Evolutionary conservation across 1,140 invertebrate species (phyloP), one percentile per base, ranked within the genome.

Genomic region (Atopsyche davidsoni): DNA sequence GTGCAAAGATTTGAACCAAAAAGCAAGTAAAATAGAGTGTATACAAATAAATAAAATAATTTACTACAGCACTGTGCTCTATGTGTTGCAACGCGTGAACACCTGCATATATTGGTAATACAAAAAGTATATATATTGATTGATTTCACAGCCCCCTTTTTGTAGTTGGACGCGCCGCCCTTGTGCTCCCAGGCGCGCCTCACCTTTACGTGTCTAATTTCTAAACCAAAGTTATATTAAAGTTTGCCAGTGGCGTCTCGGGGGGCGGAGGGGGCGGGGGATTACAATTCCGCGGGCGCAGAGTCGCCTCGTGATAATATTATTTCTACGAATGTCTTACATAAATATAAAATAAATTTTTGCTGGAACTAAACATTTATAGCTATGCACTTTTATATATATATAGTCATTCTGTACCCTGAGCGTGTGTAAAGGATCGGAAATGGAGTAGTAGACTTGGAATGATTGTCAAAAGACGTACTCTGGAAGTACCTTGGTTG

Each of bases 141-240:
- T 7, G n/a, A 7, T 7, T 28, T 28, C 6, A 7, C n/a, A 7
- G 24, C n/a, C 24, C 6, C n/a, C 6, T 7, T 7, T 7, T n/a
- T 28, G 24, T 28, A 7, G 22, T 46, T 11, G 16, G 13, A 23
- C 35, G 21, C 21, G 10, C 43, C 43, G 25, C 42, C 51, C 39
- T 48, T 58, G 56, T 7, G 35, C 39, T 54, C 44, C 31, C 24
- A 54, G 48, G 48, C 43, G 35, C 56, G 56, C 56, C 47, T 58
- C 56, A 58, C 56, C 56, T 58, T 58, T 58, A 58, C 56, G 56
- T 58, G 56, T 58, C 56, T 58, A 53, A 58, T 58, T 58, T 58
- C 56, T 53, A 54, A 58, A 58, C 51, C 56, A 51, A 58, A 58
- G 56, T 58, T 58, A 51, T 54, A 58, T 58, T 58, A 58, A 58